Conservation (phyloP, 64 coral and sea anemone species). For the Hydrozoanthus tunicans region DNA sequence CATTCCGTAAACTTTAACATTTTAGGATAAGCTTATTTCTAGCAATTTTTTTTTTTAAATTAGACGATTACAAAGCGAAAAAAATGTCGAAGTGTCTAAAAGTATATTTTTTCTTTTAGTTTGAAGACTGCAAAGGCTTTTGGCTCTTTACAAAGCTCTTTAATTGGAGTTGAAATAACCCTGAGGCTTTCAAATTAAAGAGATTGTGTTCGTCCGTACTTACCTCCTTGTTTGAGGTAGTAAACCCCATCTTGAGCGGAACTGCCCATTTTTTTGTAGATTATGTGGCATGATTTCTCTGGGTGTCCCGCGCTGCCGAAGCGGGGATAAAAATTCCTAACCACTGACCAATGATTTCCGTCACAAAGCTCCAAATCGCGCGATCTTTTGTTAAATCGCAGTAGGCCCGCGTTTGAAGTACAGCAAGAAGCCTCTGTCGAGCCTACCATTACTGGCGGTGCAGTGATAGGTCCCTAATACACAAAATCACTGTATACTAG, state of each 20-base stretch:
- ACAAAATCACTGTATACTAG: not conserved
- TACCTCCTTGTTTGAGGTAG: not conserved
- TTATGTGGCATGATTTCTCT: not conserved
- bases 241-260: not conserved
- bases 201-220: not conserved
- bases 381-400: not conserved
- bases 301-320: not conserved
- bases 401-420: not conserved
- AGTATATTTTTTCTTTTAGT: no score
- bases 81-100: no score
- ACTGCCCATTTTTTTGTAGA: not conserved
- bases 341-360: slow-evolving; percentile 9
- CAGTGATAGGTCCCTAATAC: not conserved
- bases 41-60: no score
- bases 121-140: no score
- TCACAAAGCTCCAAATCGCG: slow-evolving; percentile 16
- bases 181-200: no score
- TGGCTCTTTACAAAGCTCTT: no score
- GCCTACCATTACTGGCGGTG: not conserved
- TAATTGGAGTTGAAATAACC: no score
- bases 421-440: not conserved
- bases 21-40: no score
- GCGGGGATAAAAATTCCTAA: not conserved
- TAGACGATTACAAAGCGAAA: no score
- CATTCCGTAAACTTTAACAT: no score